Base-by-base conservation (phyloP, 2,797 vertebrate genomes). In the Hoplostethus mediterraneus region DNA sequence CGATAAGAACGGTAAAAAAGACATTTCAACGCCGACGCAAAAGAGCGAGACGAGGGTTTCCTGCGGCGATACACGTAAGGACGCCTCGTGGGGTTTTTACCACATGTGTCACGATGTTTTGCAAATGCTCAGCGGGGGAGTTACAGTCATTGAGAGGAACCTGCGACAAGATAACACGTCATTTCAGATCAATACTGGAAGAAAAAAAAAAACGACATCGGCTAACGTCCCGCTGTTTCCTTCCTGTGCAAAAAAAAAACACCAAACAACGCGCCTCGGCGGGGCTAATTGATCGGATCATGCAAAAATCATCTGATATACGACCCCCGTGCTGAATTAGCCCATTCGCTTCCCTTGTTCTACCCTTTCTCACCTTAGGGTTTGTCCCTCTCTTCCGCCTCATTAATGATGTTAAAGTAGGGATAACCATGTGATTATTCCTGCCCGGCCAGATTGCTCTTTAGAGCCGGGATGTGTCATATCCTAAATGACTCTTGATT, bases 401-500 rank as follows among this genome's bases (percentile, higher is more conserved):
- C 83, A 82, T 89, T 89, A 90, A 81, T 82, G 80, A 82, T 84
- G 87, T 84, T 84, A 87, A 36, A 75, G 75, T 82, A 72, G 67
- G 82, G 86, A 80, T 85, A 83, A 78, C 76, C 65, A 80, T 55
- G 74, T 77, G 86, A 92, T 90, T 90, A 88, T 81, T 85, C 85
- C 82, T 51, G 68, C 77, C 72, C 13, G 80, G 86, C 84, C 73
- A 57, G 10, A 64, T 25, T 25, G 62, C 81, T 88, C 81, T 86
- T 86, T 84, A 81, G 75, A 7, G 51, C 56, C 77, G 51, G 55
- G 30, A 79, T 83, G 73, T 87, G 80, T 84, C 89, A 79, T 77
- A 72, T 88, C 76, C 67, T 77, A 89, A 91, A 93, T 91, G 82
- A 89, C 83, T 84, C 78, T 80, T 84, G 89, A 92, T 90, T 91